Evolutionary conservation across 2,113 vertebrate genomes (phyloP).

Genomic region (Spheniscus mendiculus): DNA sequence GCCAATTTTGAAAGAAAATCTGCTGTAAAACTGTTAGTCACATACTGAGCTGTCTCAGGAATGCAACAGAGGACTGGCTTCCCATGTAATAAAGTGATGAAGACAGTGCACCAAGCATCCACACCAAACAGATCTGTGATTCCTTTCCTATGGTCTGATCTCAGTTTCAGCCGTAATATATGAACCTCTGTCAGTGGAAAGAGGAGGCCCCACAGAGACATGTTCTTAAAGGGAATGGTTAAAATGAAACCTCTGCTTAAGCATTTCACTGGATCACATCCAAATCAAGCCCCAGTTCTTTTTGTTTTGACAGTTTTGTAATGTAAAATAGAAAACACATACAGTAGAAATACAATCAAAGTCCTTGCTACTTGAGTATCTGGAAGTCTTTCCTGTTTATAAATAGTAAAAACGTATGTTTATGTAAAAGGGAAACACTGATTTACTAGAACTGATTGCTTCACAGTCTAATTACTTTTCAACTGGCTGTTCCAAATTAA

Average conservation of each 20-base stretch:
- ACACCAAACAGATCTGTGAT: accelerated
- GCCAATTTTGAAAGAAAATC: background rate
- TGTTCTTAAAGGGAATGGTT: accelerated
- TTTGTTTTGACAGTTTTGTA: conserved; percentile 72
- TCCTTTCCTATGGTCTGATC: background rate
- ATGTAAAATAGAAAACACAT: conserved; percentile 66
- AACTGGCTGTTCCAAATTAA: conserved; percentile 87
- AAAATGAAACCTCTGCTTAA: background rate
- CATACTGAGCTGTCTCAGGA: background rate
- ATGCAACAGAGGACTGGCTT: background rate
- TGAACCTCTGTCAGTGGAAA: background rate
- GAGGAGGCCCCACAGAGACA: background rate
- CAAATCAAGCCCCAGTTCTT: conserved; percentile 25
- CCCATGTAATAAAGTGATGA: background rate
- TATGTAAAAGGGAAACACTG: conserved; percentile 81
- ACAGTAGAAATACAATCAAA: conserved; percentile 69
- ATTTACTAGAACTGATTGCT: conserved; percentile 85
- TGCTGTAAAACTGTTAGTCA: background rate
- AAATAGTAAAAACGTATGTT: conserved; percentile 75
- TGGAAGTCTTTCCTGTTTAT: conserved; percentile 70
- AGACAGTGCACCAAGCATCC: background rate
- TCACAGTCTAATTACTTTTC: conserved; percentile 84
- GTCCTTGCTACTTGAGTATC: conserved; percentile 64
- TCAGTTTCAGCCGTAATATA: background rate
- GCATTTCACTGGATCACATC: background rate